Evolutionary conservation across 2,797 vertebrate species (phyloP), one percentile per base, ranked within the genome.

Genomic region (Catamblyrhynchus diadema): DNA sequence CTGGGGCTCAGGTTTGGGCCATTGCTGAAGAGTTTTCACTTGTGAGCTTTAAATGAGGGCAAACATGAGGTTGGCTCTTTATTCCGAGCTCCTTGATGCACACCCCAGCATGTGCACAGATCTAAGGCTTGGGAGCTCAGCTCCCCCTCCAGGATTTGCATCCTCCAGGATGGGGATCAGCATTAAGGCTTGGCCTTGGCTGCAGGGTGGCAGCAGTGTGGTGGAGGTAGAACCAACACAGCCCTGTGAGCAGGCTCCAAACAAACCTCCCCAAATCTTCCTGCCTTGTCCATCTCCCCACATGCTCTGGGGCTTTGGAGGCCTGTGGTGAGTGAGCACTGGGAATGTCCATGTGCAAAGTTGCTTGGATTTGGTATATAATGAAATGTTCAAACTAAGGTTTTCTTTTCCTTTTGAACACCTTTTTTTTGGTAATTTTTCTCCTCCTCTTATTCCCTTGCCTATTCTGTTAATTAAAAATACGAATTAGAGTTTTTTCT

Each of bases 81-180:
- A 1, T 39, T 67, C 42, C 0, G 1, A 47, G 66, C 28, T 81
- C 51, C 42, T 33, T 13, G 51, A 4, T 24, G 51, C 47, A 8
- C 81, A 44, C 8, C 54, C 35, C 32, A 14, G 57, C 0, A 3
- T 1, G 8, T 7, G 41, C 23, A 2, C 1, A 19, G 23, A 21
- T 16, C 51, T 37, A 1, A 16, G 66, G n/a, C 60, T 16, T 2
- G 32, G 65, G 24, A 32, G 24, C 30, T 67, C 53, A 50, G 18
- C 50, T 71, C 54, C 66, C 53, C 2, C 51, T 80, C 18, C 57
- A 21, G 37, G 6, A 53, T 11, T 60, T 28, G 12, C 78, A 53
- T 60, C 48, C 53, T 24, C 35, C 27, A 21, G 69, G 42, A 2
- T 30, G 39, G 77, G 64, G 33, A 80, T 70, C n/a, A 32, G 69